Base-by-base conservation (phyloP, 2,797 vertebrate species). In the Anas acuta region DNA sequence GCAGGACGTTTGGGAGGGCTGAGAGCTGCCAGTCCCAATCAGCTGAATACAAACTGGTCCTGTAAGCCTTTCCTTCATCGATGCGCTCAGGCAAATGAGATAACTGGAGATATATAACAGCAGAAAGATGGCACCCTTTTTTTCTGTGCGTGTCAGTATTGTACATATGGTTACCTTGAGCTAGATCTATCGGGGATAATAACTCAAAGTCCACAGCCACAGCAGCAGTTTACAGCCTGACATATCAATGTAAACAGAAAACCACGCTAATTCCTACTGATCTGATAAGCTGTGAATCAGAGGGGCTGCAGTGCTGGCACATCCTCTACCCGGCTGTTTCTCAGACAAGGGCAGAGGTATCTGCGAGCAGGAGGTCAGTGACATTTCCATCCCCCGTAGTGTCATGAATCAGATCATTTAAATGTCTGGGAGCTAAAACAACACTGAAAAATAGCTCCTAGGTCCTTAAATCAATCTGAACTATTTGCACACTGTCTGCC, bases 141-240 rank as follows among this genome's bases (percentile, higher is more conserved):
- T 51, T 80, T n/a, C 41, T 37, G 83, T 21, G 45, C 6, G 47
- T 47, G 23, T 33, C 15, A 65, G 90, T 90, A 76, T 49, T 87
- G 35, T 60, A 66, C 3, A 14, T 13, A 9, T 39, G 53, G 37
- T 62, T 95, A 72, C 64, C 56, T 79, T 20, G 21, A 69, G 53
- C 41, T 58, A 66, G 58, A 84, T 47, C 71, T 87, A 7, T 54
- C 1, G 0, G 39, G 30, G 45, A 70, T 71, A 90, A 80, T 74
- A 91, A 90, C 39, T 78, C 89, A 95, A 94, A 96, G 94, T 96
- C 88, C 93, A 90, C 30, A 45, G 51, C 67, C 0, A 4, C 47
- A 86, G 66, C 18, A 67, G 75, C 37, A 78, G 45, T 93, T 93
- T 96, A 95, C 60, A 88, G 30, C 80, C 58, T 78, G 74, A 58